These are phyloP conservation scores for Misgurnus anguillicaudatus DNA, from an alignment of 2,113 vertebrate species.

Conservation along the genomic window DNA sequence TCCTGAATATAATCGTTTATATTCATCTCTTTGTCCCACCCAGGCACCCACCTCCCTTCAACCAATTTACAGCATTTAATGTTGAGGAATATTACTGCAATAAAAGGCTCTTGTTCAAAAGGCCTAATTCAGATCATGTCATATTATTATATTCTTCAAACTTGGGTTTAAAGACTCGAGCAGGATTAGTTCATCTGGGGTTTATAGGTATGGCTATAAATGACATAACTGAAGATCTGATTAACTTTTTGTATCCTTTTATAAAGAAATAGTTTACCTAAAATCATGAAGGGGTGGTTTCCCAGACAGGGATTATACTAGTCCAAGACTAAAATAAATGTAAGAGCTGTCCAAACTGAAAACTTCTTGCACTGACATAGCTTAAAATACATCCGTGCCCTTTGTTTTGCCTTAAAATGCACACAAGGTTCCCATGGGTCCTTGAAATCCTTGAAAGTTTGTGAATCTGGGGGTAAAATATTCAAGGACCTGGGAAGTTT, in stretches of 20 bases:
- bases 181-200: background rate
- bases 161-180: conserved; percentile 8
- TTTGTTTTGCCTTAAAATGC: no score
- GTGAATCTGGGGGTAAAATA: no score
- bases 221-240: background rate
- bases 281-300: no score
- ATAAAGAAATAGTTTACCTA: background rate
- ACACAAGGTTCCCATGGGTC: no score
- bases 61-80: conserved; percentile 54
- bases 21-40: conserved; percentile 43
- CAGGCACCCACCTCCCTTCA: background rate
- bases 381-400: no score
- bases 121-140: conserved; percentile 49
- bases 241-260: background rate
- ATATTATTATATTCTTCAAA: conserved; percentile 26
- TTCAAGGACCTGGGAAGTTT: no score
- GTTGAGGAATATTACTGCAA: conserved; percentile 60
- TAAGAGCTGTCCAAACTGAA: no score
- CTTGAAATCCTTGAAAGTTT: no score
- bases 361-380: no score
- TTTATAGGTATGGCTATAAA: background rate
- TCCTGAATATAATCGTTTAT: conserved; percentile 54
- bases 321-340: no score
- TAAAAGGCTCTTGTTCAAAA: conserved; percentile 58
- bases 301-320: no score